Evolutionary conservation across 2,113 vertebrate species (phyloP).

Genomic region (Pseudonaja textilis): DNA sequence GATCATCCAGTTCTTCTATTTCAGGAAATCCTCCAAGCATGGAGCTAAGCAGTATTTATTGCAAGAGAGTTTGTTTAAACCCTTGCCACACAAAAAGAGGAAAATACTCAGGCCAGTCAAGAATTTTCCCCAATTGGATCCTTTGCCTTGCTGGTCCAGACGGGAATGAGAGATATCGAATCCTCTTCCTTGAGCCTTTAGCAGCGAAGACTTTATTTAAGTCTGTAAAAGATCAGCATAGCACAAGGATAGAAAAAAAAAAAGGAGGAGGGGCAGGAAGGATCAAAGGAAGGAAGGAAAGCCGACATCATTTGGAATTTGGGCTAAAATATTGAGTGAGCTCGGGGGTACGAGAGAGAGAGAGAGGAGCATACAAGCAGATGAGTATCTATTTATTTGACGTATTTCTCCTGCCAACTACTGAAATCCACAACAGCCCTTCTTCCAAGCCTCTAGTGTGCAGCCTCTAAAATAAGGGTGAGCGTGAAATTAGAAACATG

Average conservation of each 20-base stretch:
- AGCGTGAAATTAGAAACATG: not conserved
- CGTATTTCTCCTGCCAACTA: not conserved
- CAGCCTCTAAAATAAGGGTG: not conserved
- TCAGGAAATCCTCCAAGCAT: slow-evolving; percentile 50
- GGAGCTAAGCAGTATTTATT: slow-evolving; percentile 21
- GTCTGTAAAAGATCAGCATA: not conserved
- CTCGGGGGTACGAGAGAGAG: not conserved
- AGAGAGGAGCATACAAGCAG: not conserved
- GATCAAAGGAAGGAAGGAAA: not conserved
- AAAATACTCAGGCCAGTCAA: not conserved
- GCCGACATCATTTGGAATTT: not conserved
- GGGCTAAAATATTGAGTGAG: not conserved
- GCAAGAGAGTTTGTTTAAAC: not conserved
- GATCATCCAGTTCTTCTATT: not conserved
- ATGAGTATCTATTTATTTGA: not conserved
- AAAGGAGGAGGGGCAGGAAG: not conserved
- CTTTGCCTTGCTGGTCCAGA: not conserved
- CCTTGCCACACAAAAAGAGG: not conserved
- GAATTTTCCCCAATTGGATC: not conserved
- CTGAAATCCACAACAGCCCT: not conserved
- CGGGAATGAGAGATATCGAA: not conserved
- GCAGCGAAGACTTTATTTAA: not conserved
- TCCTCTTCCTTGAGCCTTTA: not conserved
- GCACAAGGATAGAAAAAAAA: not conserved
- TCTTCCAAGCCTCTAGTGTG: not conserved